phyloP scores from a whole-genome alignment of 2,888 invertebrate species.

The Euproctis similis region DNA sequence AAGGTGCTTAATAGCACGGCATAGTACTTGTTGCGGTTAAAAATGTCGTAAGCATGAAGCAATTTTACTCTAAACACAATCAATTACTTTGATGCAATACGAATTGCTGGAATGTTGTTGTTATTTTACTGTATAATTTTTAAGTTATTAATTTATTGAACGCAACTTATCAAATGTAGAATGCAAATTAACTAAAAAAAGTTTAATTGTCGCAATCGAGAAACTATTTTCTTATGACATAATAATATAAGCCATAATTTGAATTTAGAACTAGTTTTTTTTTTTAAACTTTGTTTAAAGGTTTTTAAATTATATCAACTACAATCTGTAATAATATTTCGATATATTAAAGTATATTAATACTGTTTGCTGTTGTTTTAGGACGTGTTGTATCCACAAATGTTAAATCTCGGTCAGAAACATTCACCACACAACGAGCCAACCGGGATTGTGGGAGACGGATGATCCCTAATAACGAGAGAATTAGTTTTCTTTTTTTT shows the following conservation, averaged over 20 bases:
- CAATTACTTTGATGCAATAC: constrained; percentile 3
- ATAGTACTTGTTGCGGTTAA: too few species aligned
- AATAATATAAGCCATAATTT: too few species aligned
- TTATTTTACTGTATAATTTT: too few species aligned
- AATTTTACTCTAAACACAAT: constrained; percentile 1
- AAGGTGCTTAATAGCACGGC: neutral
- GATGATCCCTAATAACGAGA: constrained; percentile 22
- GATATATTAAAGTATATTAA: neutral
- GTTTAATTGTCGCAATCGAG: too few species aligned
- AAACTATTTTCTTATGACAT: too few species aligned
- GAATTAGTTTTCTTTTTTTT: constrained; percentile 26
- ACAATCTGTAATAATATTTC: too few species aligned
- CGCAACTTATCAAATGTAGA: too few species aligned
- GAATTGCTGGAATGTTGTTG: constrained; percentile 1
- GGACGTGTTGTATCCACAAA: constrained; percentile 18
- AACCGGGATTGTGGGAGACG: constrained; percentile 17
- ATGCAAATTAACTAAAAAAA: too few species aligned
- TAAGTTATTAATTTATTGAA: too few species aligned
- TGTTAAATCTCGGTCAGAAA: constrained; percentile 27
- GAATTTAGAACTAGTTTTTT: too few species aligned
- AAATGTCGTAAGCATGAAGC: neutral
- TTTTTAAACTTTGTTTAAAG: too few species aligned
- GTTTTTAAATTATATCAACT: too few species aligned
- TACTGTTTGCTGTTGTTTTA: constrained; percentile 26
- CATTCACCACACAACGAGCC: constrained; percentile 24